Conservation (phyloP, 1,140 invertebrate genomes). For the Pinna nobilis region DNA sequence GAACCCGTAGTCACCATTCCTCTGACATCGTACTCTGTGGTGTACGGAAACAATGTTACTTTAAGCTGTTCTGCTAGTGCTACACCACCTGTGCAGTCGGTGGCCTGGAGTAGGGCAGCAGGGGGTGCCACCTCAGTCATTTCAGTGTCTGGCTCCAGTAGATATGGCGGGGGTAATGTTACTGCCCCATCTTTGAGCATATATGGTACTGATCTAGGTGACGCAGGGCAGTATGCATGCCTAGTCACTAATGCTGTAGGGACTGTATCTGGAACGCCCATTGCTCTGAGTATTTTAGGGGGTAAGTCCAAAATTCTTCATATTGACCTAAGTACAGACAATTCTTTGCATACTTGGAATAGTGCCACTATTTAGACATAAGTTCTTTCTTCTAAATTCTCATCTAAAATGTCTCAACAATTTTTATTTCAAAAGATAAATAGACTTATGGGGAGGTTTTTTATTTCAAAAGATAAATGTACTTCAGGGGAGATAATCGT, state of each 20-base stretch:
- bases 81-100: neutral
- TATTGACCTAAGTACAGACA: no score
- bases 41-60: neutral
- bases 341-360: no score
- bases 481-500: no score
- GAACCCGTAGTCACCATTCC: constrained; percentile 2
- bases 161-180: neutral
- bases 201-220: neutral
- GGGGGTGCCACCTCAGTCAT: neutral
- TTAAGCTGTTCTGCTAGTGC: neutral
- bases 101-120: neutral
- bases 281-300: neutral
- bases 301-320: no score
- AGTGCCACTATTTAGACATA: no score
- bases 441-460: no score
- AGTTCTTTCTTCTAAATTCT: no score
- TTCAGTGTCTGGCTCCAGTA: neutral
- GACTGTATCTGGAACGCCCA: neutral
- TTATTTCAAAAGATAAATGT: no score
- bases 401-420: no score
- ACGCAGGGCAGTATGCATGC: neutral
- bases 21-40: neutral
- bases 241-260: constrained; percentile 2
- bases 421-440: no score
- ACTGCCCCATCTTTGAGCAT: constrained; percentile 4